Evolutionary conservation across 2,113 vertebrate species (phyloP).

Genomic region (Elephas maximus): DNA sequence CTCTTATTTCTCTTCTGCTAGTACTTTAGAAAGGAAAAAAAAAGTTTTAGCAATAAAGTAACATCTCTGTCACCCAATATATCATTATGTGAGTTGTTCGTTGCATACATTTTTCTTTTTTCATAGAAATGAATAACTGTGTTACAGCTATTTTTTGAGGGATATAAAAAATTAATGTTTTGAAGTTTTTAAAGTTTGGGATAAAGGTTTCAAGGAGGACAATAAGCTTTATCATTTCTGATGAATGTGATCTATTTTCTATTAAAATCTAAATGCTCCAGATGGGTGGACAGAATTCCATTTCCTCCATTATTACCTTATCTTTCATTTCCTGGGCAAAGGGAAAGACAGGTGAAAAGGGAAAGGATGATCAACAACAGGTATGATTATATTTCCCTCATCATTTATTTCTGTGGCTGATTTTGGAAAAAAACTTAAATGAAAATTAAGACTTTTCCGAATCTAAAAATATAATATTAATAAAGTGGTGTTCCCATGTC

Average conservation of each 20-base stretch:
- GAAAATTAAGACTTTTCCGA: background rate
- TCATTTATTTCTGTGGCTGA: slow-evolving; percentile 32
- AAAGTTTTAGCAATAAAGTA: slow-evolving; percentile 19
- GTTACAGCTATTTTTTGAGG: slow-evolving; percentile 23
- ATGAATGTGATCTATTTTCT: background rate
- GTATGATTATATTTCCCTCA: background rate
- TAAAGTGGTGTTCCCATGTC: background rate
- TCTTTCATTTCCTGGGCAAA: background rate
- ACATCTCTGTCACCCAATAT: slow-evolving; percentile 30
- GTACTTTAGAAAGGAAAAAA: background rate
- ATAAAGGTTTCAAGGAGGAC: background rate
- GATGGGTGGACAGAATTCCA: background rate
- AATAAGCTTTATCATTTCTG: slow-evolving; percentile 42
- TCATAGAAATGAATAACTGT: slow-evolving; percentile 20
- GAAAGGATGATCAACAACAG: background rate
- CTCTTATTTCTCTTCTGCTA: background rate
- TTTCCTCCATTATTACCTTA: slow-evolving; percentile 26
- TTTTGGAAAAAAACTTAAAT: background rate
- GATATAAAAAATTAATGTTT: slow-evolving; percentile 16
- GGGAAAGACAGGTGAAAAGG: background rate
- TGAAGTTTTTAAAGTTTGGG: slow-evolving; percentile 15
- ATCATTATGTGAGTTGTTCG: slow-evolving; percentile 34
- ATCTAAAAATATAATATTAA: slow-evolving; percentile 38
- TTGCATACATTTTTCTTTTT: slow-evolving; percentile 53
- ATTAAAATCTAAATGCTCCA: background rate